phyloP scores from a whole-genome alignment of 2,113 vertebrate species.

The Pseudorectes ferrugineus region DNA sequence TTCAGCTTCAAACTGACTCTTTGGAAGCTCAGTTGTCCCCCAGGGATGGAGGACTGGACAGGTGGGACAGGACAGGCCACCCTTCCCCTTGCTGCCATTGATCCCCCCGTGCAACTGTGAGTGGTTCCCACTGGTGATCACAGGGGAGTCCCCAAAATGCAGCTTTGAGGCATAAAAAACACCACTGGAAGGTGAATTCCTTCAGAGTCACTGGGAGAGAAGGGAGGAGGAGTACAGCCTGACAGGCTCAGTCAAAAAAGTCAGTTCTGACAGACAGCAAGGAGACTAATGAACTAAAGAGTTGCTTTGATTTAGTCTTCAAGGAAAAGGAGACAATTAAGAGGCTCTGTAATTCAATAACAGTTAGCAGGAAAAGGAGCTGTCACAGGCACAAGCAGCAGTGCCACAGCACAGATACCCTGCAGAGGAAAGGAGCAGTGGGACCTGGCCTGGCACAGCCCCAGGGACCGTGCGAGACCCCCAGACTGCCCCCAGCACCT shows the following conservation, averaged over 20 bases:
- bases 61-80: background rate
- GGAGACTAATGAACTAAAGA: conserved; percentile 26
- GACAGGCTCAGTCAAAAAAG: conserved; percentile 37
- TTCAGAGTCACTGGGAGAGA: background rate
- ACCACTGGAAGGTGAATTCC: background rate
- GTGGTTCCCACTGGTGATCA: rapidly evolving
- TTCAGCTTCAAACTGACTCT: background rate
- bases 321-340: conserved; percentile 44
- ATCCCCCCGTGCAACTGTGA: rapidly evolving
- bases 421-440: background rate
- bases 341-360: conserved; percentile 38
- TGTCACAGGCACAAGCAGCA: background rate
- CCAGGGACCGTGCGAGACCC: background rate
- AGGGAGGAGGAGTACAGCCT: background rate
- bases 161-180: background rate
- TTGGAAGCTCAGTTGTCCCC: background rate
- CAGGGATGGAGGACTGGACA: background rate
- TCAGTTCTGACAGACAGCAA: conserved; percentile 35
- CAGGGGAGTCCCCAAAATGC: background rate
- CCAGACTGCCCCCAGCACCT: background rate
- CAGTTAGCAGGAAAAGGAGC: conserved; percentile 25
- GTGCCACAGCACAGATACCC: background rate
- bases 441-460: background rate
- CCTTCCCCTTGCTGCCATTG: rapidly evolving
- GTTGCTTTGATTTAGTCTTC: conserved; percentile 58